These are phyloP conservation scores for Pipa parva DNA, from an alignment of 2,113 vertebrate species.

Conservation along the genomic window DNA sequence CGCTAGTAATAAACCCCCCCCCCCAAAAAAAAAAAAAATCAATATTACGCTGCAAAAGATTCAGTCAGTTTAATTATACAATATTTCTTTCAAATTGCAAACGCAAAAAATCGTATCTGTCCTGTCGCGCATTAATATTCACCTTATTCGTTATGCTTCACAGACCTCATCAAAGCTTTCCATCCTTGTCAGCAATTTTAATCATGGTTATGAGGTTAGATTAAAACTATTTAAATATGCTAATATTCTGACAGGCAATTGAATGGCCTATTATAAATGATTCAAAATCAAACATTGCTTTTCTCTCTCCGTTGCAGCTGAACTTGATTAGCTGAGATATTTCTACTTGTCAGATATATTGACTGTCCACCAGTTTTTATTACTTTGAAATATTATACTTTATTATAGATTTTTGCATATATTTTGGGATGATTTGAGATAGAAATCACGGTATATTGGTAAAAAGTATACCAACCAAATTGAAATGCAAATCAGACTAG, in stretches of 20 bases:
- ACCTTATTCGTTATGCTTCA: slow-evolving; percentile 2
- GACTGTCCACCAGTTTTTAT: slow-evolving; percentile 31
- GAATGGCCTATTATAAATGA: slow-evolving; percentile 46
- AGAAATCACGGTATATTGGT: no score
- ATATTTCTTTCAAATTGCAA: slow-evolving; percentile 1
- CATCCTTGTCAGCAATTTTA: slow-evolving; percentile 50
- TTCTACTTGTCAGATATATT: slow-evolving; percentile 35
- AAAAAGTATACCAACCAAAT: no score
- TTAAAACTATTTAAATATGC: slow-evolving; percentile 55
- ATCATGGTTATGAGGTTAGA: slow-evolving; percentile 51
- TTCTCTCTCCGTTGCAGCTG: slow-evolving; percentile 1
- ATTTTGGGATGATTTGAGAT: background rate
- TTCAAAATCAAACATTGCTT: slow-evolving; percentile 43
- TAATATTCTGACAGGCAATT: slow-evolving; percentile 45
- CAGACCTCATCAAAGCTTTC: slow-evolving; percentile 40
- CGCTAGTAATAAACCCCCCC: no score
- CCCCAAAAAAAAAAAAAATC: background rate
- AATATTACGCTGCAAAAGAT: background rate
- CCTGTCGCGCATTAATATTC: slow-evolving; percentile 15
- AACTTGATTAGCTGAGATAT: slow-evolving; percentile 41
- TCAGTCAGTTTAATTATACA: slow-evolving; percentile 20
- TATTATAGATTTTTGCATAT: slow-evolving; percentile 27
- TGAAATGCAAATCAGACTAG: no score
- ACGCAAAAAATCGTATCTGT: slow-evolving; percentile 22
- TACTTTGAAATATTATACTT: slow-evolving; percentile 23